These are phyloP conservation scores for Urophycis tenuis DNA, from an alignment of 2,797 vertebrate species.

Conservation along the genomic window DNA sequence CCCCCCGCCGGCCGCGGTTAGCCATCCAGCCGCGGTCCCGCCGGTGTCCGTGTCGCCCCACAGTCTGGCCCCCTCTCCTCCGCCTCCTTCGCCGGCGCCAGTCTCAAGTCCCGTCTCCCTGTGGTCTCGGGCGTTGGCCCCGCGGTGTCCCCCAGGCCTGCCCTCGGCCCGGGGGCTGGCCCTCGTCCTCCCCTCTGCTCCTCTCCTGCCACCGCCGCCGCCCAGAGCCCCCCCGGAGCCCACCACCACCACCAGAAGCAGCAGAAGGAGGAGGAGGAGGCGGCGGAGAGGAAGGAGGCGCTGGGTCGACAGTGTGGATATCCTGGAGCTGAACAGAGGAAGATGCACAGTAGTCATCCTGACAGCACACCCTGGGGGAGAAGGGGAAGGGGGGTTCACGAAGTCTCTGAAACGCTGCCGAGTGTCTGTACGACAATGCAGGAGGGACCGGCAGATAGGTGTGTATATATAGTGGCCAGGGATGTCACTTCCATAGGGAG, in stretches of 20 bases:
- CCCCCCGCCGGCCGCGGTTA: constrained; percentile 41
- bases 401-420: constrained; percentile 23
- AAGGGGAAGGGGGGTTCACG: constrained; percentile 17
- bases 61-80: constrained; percentile 16
- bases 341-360: constrained; percentile 29
- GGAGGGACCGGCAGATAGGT: constrained; percentile 47
- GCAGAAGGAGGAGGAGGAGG: constrained; percentile 46
- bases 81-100: constrained; percentile 16
- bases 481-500: constrained; percentile 59
- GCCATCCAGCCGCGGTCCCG: constrained; percentile 28
- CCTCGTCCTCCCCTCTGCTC: constrained; percentile 21
- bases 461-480: constrained; percentile 69
- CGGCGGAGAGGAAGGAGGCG: constrained; percentile 8
- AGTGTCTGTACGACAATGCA: constrained; percentile 40
- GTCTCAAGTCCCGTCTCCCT: constrained; percentile 29
- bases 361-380: constrained; percentile 17
- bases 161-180: constrained; percentile 19
- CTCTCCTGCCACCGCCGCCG: constrained; percentile 20
- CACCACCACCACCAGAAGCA: constrained; percentile 57
- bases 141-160: constrained; percentile 38
- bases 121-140: constrained; percentile 19
- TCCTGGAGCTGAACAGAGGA: constrained; percentile 27
- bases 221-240: constrained; percentile 29
- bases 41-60: constrained; percentile 29
- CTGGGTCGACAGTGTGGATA: constrained; percentile 18